phyloP scores from a whole-genome alignment of 2,113 vertebrate genomes.

The Brachirus orientalis region DNA sequence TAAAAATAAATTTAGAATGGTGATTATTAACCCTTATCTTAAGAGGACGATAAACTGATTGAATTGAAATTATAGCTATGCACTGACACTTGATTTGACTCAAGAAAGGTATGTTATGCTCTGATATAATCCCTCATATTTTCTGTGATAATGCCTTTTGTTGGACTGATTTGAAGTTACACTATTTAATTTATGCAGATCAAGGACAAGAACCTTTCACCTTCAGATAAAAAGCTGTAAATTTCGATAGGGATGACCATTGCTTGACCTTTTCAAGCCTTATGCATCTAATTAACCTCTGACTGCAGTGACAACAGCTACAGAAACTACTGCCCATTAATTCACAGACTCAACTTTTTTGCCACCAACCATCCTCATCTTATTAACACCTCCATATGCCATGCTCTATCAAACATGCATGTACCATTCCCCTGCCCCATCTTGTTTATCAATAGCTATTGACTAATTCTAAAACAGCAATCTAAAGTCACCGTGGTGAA shows the following conservation, averaged over 20 bases:
- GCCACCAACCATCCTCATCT: conserved; percentile 24
- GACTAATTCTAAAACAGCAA: conserved; percentile 77
- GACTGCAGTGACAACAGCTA: conserved; percentile 3
- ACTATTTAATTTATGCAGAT: conserved; percentile 36
- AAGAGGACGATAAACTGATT: too few species aligned
- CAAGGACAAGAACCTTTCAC: conserved; percentile 28
- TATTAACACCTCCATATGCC: conserved; percentile 48
- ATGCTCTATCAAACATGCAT: conserved; percentile 74
- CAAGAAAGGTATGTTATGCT: too few species aligned
- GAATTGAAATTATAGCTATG: too few species aligned
- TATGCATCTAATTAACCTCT: not conserved
- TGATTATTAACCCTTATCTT: too few species aligned
- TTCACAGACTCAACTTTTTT: conserved; percentile 7
- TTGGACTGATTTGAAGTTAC: too few species aligned
- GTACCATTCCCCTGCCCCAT: conserved; percentile 51
- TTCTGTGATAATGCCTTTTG: too few species aligned
- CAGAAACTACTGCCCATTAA: not conserved
- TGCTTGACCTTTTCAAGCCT: not conserved
- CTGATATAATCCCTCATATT: too few species aligned
- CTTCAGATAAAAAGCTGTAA: not conserved
- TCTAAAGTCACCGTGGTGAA: conserved; percentile 72
- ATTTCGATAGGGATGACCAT: conserved; percentile 3
- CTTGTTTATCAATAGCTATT: conserved; percentile 78
- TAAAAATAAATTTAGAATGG: not conserved
- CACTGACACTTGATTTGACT: not conserved